Base-by-base conservation (phyloP, 1,140 invertebrate species). In the Spodoptera frugiperda region DNA sequence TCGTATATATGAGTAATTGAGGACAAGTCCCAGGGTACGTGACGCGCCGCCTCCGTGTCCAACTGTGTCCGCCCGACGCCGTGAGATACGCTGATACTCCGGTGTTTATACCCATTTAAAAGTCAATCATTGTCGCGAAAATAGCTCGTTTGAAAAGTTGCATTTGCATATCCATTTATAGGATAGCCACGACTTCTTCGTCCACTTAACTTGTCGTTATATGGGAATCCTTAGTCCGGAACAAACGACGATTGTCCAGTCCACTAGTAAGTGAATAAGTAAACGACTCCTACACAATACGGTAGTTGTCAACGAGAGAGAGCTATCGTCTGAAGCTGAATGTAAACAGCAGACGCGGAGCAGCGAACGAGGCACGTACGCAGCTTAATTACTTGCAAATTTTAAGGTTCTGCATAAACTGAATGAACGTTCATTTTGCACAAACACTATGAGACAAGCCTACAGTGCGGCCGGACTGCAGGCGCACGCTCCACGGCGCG, bases 381-480 rank as follows among this genome's bases (percentile, higher is more conserved):
- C 21, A 44, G 33, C 63, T 61, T 70, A 70, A 77, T 81, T 80
- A 77, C 78, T 77, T 83, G 25, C 14, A 14, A 46, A 57, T 57
- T 72, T 44, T 54, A 54, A 33, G 39, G 17, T 82, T 79, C 87
- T 77, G 49, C n/a, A n/a, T 17, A 53, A 46, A 63, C 12, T 33
- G n/a, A 53, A 53, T 53, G 6, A 53, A 30, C 15, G 15, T 90
- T 84, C 87, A 83, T 83, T 92, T 91, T 92, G 88, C 89, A 92
- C 91, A 92, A 91, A 91, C 80, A 82, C 80, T 79, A 46, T 63
- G 74, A 85, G 82, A 54, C 5, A 15, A 46, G 54, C 21, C 15
- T 48, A 78, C 59, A 53, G 25, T 54, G 76, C 79, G 78, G 82
- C 59, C 81, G 76, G 72, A 65, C 80, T 70, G 79, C 78, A 59